Base-by-base conservation (phyloP, 2,888 invertebrate genomes). In the Helleia helle region DNA sequence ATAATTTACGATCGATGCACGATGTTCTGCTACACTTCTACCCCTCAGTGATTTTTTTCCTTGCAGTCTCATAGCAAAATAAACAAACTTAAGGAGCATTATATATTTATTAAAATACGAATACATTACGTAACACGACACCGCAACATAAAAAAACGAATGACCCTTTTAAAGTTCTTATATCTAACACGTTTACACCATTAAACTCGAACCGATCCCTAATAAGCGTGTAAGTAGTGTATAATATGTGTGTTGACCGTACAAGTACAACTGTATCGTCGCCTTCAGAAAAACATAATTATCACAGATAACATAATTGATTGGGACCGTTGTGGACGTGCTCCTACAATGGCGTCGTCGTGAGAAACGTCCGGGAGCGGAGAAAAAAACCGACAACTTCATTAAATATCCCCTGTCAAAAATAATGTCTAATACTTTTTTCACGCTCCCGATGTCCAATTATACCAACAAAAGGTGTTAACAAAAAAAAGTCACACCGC, bases 341-440 rank as follows among this genome's bases (percentile, higher is more conserved):
- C 75, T 69, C 59, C 67, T 63, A 76, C 75, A 77, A 75, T 71
- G 62, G 64, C 54, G 58, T 53, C 54, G 62, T 56, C 81, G 81
- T 81, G 83, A 71, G 81, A 81, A 77, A 43, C 62, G n/a, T n/a
- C 59, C 62, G 46, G 52, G 55, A 55, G 52, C 53, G 57, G 50
- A 51, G 57, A 51, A 62, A 67, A 67, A 76, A 74, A 66, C 54
- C 51, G 56, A 84, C 75, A 68, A 75, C 81, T 83, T 80, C 81
- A 81, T 84, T 81, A 81, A 81, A 76, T 83, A 81, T 70, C 80
- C 75, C 75, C 77, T 81, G 83, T 84, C 83, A 80, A 79, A 73
- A 65, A 71, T 76, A 80, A 80, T 80, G 76, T 77, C 71, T 74
- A 80, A 73, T 72, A 70, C 72, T 77, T 79, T 72, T 77, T 77